Evolutionary conservation across 2,888 invertebrate species (phyloP), one percentile per base, ranked within the genome.

Genomic region (Leucophenga montana): DNA sequence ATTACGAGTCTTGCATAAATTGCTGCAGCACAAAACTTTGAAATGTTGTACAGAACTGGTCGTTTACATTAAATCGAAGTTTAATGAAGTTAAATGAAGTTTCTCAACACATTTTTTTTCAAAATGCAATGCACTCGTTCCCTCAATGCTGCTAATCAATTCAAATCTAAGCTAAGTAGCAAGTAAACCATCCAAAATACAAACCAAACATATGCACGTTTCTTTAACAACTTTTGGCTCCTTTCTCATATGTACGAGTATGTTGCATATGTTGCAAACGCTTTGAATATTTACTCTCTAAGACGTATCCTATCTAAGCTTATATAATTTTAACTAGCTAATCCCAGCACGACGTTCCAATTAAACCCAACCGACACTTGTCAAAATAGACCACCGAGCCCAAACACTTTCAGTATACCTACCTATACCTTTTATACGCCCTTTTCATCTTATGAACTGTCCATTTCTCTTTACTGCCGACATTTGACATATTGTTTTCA

Each of bases 361-460:
- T 82, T 80, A 85, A 85, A 80, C 77, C 85, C 75, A 84, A 78
- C 76, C 77, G 86, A 73, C 87, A 88, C 88, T 88, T 87, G 87
- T 87, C 87, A 88, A 86, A 88, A 88, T 81, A 86, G 62, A 22
- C 16, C 14, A 62, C 9, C n/a, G 44, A 39, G 67, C 66, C 62
- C 59, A 77, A 81, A 78, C 78, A 76, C 72, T 73, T 61, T 18
- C 22, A 14, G 44, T 14, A 3, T 44, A n/a, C n/a, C n/a, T n/a
- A n/a, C n/a, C n/a, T n/a, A 39, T 39, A 2, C 65, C 72, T 70
- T 64, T 70, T 20, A 16, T 54, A 18, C 39, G 11, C 39, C 1
- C 53, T 48, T 11, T 65, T 1, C 16, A n/a, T 16, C 22, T 73
- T 71, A 33, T 3, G 33, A 70, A 66, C 61, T 75, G 70, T 68